Conservation (phyloP, 2,888 invertebrate genomes). For the Eulithis testata region DNA sequence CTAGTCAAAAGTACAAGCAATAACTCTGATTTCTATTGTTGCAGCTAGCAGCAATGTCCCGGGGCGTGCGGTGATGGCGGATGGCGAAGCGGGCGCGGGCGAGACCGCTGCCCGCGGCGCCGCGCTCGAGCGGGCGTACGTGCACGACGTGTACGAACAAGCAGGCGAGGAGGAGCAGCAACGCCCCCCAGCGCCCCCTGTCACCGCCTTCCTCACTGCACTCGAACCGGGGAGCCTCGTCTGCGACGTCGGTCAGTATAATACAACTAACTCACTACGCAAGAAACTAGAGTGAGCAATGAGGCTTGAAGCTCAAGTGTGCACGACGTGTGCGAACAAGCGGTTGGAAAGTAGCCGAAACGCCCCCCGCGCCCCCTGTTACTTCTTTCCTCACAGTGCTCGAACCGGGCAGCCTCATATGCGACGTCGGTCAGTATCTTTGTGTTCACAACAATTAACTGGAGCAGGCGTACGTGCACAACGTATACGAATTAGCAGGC, state of each 20-base stretch:
- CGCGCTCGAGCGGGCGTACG: constrained; percentile 88
- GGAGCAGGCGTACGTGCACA: too few species aligned
- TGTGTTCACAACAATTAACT: not conserved
- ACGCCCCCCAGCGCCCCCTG: constrained; percentile 86
- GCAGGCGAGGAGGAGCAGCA: constrained; percentile 87
- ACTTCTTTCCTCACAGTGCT: constrained; percentile 93
- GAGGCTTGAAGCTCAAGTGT: too few species aligned
- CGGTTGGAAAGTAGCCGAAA: not conserved
- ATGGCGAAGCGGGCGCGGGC: constrained; percentile 59
- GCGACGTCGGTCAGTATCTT: constrained; percentile 87
- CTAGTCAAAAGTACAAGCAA: too few species aligned
- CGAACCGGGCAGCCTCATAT: constrained; percentile 86
- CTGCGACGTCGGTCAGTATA: constrained; percentile 94
- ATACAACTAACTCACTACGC: too few species aligned
- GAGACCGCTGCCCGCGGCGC: constrained; percentile 70
- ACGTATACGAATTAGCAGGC: too few species aligned
- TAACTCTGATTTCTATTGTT: constrained; percentile 38
- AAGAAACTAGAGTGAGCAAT: too few species aligned
- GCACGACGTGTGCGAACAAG: too few species aligned
- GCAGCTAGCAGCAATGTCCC: constrained; percentile 67
- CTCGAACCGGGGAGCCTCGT: constrained; percentile 96
- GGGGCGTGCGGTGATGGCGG: constrained; percentile 79
- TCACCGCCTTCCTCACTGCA: constrained; percentile 92
- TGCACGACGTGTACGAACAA: constrained; percentile 98
- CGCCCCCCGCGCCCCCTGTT: constrained; percentile 87